Evolutionary conservation across 2,113 vertebrate genomes (phyloP).

Genomic region (Carollia perspicillata): DNA sequence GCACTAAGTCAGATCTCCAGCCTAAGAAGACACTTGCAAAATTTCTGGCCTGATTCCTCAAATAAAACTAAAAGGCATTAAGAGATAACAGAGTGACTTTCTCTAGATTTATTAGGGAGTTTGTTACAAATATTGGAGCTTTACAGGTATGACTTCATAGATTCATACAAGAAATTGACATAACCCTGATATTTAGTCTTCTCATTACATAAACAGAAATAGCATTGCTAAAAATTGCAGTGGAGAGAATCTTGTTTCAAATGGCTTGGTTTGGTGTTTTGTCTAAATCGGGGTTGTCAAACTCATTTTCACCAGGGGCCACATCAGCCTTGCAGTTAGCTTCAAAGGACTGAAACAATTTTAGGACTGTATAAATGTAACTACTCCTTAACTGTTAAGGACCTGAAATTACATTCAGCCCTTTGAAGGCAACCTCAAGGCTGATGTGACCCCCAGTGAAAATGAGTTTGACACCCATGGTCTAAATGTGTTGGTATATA

Average conservation of each 20-base stretch:
- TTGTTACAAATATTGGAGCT: constrained; percentile 53
- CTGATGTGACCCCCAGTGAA: too few relatives aligned
- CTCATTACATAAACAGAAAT: constrained; percentile 33
- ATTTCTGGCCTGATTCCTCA: background rate
- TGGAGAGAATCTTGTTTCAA: constrained; percentile 1
- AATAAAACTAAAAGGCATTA: constrained; percentile 43
- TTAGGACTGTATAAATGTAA: too few relatives aligned
- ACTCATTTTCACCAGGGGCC: too few relatives aligned
- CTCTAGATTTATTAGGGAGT: constrained; percentile 66
- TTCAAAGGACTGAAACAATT: too few relatives aligned
- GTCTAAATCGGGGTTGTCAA: background rate
- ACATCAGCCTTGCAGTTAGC: too few relatives aligned
- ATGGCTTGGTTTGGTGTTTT: constrained; percentile 58
- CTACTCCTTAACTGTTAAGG: too few relatives aligned
- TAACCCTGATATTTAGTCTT: constrained; percentile 56
- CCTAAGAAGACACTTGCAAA: background rate
- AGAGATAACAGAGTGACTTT: constrained; percentile 53
- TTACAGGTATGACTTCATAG: constrained; percentile 51
- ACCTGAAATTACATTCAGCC: too few relatives aligned
- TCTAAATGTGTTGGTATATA: constrained; percentile 54
- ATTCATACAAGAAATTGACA: constrained; percentile 45
- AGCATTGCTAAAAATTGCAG: constrained; percentile 19
- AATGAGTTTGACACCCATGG: background rate
- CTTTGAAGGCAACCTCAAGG: too few relatives aligned
- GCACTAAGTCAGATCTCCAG: background rate